Evolutionary conservation across 2,888 invertebrate species (phyloP).

Genomic region (Muschampia staudingeri): DNA sequence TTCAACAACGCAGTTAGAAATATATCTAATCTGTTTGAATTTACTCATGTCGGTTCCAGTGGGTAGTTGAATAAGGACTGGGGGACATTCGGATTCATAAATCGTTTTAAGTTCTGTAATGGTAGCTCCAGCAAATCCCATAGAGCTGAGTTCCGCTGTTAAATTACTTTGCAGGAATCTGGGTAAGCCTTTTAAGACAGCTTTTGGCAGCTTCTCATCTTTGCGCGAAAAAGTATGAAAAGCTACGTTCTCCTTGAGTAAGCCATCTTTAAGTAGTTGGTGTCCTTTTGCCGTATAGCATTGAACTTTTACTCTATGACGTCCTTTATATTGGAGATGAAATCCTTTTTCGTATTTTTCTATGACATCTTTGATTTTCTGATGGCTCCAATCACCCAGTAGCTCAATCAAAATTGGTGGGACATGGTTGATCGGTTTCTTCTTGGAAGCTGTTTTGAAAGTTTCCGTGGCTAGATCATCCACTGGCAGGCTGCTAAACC

Average conservation of each 20-base stretch:
- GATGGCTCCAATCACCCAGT: not conserved
- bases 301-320: not conserved
- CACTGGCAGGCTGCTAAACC: not conserved
- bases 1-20: slow-evolving; percentile 54
- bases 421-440: not conserved
- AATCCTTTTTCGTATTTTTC: not conserved
- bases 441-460: slow-evolving; percentile 4
- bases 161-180: not conserved
- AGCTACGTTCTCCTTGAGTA: not conserved
- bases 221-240: not conserved
- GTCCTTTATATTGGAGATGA: slow-evolving; percentile 9
- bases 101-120: not conserved
- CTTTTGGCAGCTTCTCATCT: slow-evolving; percentile 1
- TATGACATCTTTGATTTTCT: not conserved
- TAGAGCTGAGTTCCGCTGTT: not conserved
- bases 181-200: not conserved
- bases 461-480: not conserved
- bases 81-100: not conserved
- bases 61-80: slow-evolving; percentile 35
- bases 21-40: slow-evolving; percentile 56
- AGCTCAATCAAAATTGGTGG: not conserved
- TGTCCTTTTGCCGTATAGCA: not conserved
- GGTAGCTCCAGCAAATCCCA: slow-evolving; percentile 1
- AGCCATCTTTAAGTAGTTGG: not conserved
- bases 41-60: slow-evolving; percentile 46